phyloP scores from a whole-genome alignment of 2,888 invertebrate species.

The Scaeva pyrastri region DNA sequence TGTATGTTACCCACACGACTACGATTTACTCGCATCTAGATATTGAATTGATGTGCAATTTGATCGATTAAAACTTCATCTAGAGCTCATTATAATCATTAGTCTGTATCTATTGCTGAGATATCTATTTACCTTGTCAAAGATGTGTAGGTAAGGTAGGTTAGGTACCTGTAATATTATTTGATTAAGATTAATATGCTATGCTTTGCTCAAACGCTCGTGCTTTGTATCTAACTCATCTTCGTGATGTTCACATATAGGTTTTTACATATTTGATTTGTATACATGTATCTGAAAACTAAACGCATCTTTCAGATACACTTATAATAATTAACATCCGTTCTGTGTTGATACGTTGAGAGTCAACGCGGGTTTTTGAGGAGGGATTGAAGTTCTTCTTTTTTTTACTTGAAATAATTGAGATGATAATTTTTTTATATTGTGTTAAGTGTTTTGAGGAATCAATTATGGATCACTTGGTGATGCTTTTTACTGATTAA shows the following conservation, averaged over 20 bases:
- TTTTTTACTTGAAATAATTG: slow-evolving; percentile 25
- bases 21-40: too few species aligned
- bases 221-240: neutral
- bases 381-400: slow-evolving; percentile 14
- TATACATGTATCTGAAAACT: neutral
- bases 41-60: slow-evolving; percentile 30
- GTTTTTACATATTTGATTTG: too few species aligned
- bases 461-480: slow-evolving; percentile 39
- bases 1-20: too few species aligned
- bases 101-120: neutral
- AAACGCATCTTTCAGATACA: slow-evolving; percentile 12
- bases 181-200: slow-evolving; percentile 49
- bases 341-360: neutral
- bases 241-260: neutral
- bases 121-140: slow-evolving; percentile 48
- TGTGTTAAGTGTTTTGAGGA: slow-evolving; percentile 48
- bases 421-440: slow-evolving; percentile 44
- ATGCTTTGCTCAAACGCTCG: neutral
- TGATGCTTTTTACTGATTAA: neutral
- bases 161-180: slow-evolving; percentile 55
- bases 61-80: slow-evolving; percentile 61
- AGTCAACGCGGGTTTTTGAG: slow-evolving; percentile 5
- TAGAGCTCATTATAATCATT: slow-evolving; percentile 47
- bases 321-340: slow-evolving; percentile 59
- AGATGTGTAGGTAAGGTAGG: too few species aligned